A percentile compares a stretch with the other conserved stretches of the same genome.
These are phyloP conservation scores for Pseudanteris insignis DNA, from an alignment of 2,888 invertebrate species.

Conservation along the genomic window DNA sequence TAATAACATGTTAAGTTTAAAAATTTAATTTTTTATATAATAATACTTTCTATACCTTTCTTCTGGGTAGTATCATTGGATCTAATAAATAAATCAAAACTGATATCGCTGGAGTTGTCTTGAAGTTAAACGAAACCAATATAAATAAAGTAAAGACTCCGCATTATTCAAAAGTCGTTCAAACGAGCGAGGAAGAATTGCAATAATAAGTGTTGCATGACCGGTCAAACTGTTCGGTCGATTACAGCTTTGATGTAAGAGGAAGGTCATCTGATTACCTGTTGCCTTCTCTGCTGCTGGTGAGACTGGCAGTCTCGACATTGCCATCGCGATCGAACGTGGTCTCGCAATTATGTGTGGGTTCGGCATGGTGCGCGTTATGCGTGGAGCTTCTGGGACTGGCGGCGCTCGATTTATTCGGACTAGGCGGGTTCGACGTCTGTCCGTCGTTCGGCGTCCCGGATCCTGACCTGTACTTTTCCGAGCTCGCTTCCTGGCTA, in stretches of 20 bases:
- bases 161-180: no score
- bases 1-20: no score
- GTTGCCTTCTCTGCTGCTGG: constrained; percentile 78
- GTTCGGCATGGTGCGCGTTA: constrained; percentile 54
- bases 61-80: no score
- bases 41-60: no score
- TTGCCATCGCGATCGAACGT: constrained; percentile 92
- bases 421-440: constrained; percentile 61
- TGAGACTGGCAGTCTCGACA: constrained; percentile 86
- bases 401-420: constrained; percentile 56
- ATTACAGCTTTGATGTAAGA: constrained; percentile 1
- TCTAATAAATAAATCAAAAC: no score
- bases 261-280: constrained; percentile 70
- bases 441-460: constrained; percentile 53
- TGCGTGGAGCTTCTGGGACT: constrained; percentile 58
- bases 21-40: no score
- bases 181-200: no score
- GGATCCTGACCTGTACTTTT: constrained; percentile 61
- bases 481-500: constrained; percentile 61
- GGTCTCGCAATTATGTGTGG: constrained; percentile 81
- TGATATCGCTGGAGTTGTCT: no score
- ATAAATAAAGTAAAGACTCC: no score
- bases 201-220: background rate
- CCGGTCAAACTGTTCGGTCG: constrained; percentile 3
- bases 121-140: no score